Evolutionary conservation across 2,888 invertebrate species (phyloP), one percentile per base, ranked within the genome.

Genomic region (Phengaris alcon): DNA sequence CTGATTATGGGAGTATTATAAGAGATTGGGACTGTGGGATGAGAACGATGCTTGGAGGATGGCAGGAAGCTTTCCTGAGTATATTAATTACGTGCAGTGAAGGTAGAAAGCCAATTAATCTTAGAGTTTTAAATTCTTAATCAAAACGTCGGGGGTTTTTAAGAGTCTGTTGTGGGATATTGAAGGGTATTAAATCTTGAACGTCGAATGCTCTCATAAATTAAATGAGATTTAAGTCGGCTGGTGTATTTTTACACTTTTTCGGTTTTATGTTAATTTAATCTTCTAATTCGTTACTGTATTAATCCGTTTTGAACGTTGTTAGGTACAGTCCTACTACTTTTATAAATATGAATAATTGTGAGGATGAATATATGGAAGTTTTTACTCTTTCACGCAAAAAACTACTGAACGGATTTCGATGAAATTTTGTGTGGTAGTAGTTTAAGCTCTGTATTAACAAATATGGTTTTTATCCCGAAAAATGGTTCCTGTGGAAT

Each of bases 1-100:
- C 80, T 81, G 81, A 83, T 84, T 82, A 82, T 82, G 80, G 80
- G 52, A 75, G 76, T 54, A 72, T 74, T 74, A 64, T 72, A 48
- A 48, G 48, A 48, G 48, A 48, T 35, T 48, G 48, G 48, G 48
- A 48, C 6, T 8, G 8, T 48, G 48, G 70, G 52, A 22, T 15
- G 22, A n/a, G n/a, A 4, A 15, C n/a, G 57, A 57, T 9, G 57
- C 57, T 57, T 15, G 57, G 59, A 9, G 10, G 6, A 10, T 22
- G 59, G 59, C 35, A 48, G 48, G 64, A 6, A 15, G 64, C 35
- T 64, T 51, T n/a, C 13, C 72, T 12, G 15, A 72, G 72, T 72
- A 72, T 72, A 72, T 72, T 72, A 72, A 72, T 72, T 72, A 72
- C 72, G 15, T 15, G 22, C 70, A 13, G 52, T 8, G 3, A 54